phyloP scores from a whole-genome alignment of 1,140 invertebrate species.

The Ctenoplectra terminalis region DNA sequence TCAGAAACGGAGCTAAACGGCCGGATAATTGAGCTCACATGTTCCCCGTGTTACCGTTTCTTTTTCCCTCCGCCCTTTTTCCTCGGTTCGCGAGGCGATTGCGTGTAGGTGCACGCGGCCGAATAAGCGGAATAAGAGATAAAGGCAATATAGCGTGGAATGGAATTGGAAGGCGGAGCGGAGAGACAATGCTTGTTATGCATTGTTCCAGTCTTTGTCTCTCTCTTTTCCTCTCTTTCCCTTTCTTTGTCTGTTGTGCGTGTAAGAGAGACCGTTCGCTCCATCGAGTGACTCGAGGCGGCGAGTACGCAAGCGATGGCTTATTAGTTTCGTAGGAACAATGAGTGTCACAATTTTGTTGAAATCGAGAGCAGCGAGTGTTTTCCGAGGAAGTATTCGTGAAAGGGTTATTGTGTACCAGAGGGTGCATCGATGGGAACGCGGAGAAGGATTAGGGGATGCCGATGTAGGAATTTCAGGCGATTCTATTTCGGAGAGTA shows the following conservation, averaged over 20 bases:
- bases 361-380: slow-evolving; percentile 15
- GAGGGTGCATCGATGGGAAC: too few relatives aligned
- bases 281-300: background rate
- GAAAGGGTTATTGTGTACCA: background rate
- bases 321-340: slow-evolving; percentile 58
- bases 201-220: slow-evolving; percentile 65
- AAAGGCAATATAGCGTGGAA: slow-evolving; percentile 70
- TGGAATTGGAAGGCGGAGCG: slow-evolving; percentile 74
- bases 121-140: slow-evolving; percentile 67
- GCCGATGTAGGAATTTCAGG: too few relatives aligned
- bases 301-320: slow-evolving; percentile 18
- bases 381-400: too few relatives aligned
- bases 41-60: slow-evolving; percentile 33
- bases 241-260: background rate
- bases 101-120: slow-evolving; percentile 27
- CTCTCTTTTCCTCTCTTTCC: background rate
- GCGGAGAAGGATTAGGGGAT: background rate
- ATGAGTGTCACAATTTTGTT: slow-evolving; percentile 55
- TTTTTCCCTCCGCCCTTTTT: background rate
- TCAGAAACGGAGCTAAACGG: slow-evolving; percentile 35
- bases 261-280: slow-evolving; percentile 1
- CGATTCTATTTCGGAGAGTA: too few relatives aligned
- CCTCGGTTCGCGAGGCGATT: background rate
- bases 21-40: slow-evolving; percentile 47
- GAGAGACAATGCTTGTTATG: slow-evolving; percentile 77